Percentiles rank a stretch among this genome's conserved stretches.
Conservation (phyloP, 2,888 invertebrate species). For the Thelaira solivaga region DNA sequence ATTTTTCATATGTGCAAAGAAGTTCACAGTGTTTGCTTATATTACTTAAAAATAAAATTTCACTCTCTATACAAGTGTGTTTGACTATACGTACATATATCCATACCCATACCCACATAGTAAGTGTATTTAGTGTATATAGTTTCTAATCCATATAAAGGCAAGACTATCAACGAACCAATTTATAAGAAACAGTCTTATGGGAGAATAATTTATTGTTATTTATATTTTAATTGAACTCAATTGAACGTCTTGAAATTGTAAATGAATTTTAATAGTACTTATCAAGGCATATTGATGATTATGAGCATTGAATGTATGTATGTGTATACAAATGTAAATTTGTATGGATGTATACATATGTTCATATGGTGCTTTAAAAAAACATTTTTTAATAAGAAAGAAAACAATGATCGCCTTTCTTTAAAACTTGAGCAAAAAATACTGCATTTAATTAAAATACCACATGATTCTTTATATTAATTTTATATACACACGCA, state of each 20-base stretch:
- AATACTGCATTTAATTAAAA: neutral
- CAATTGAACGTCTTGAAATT: constrained; percentile 61
- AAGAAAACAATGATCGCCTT: constrained; percentile 29
- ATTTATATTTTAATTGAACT: constrained; percentile 61
- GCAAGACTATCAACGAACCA: constrained; percentile 1
- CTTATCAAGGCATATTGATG: neutral
- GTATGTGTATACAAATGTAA: neutral
- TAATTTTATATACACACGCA: neutral
- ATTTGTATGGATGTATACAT: neutral
- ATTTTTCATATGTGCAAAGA: too few relatives aligned
- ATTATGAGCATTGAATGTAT: neutral
- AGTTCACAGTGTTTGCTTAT: too few relatives aligned
- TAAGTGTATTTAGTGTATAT: too few relatives aligned
- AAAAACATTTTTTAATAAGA: constrained; percentile 15
- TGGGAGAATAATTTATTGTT: constrained; percentile 28
- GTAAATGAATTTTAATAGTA: constrained; percentile 27
- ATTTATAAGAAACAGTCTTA: neutral
- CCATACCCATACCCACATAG: too few relatives aligned
- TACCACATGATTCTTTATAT: neutral
- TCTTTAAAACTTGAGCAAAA: neutral
- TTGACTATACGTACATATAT: too few relatives aligned
- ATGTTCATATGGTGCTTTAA: neutral
- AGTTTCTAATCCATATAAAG: too few relatives aligned
- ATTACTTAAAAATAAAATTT: constrained; percentile 24
- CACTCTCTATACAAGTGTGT: constrained; percentile 22